Base-by-base conservation (phyloP, 2,113 vertebrate genomes). In the Apeltes quadracus region DNA sequence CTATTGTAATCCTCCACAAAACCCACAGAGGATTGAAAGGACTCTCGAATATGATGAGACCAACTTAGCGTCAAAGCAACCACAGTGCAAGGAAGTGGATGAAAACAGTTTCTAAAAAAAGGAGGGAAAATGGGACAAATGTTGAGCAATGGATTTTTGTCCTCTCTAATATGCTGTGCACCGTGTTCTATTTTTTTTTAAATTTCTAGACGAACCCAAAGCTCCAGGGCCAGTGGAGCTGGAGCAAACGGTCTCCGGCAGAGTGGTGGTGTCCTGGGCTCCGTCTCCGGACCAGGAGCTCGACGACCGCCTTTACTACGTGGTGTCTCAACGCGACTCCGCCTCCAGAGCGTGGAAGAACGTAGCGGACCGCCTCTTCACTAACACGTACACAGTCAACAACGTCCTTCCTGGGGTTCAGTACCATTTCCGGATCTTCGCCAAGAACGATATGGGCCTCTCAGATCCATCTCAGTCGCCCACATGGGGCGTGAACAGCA, bases 361-460 rank as follows among this genome's bases (percentile, higher is more conserved):
- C 11, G 85, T 90, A 58, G 94, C 92, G 0, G 92, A 95, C 75
- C 89, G 87, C 1, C 86, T 97, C 72, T 93, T 94, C 72, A 90
- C 89, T 67, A 94, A 94, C 90, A 94, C 88, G 57, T 95, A 93
- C 83, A 97, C 95, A 0, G 92, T 90, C 83, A 88, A 78, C 84
- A 92, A 85, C 7, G 73, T 96, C 61, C 48, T 93, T 51, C 84
- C 94, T 0, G 96, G 95, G 29, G 78, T 78, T 3, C 84, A 95
- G 67, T 96, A 97, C 59, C 91, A 94, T 83, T 97, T 97, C 73
- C 92, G 86, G 5, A 91, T 96, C 14, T 90, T 94, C 54, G 96
- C 96, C 75, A 95, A 94, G 82, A 97, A 95, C 1, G 89, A 88
- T 32, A 71, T 95, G 91, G 96, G 95, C 41, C 53, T 80, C 68